phyloP scores from a whole-genome alignment of 1,140 invertebrate species.

The Conus betulinus region DNA sequence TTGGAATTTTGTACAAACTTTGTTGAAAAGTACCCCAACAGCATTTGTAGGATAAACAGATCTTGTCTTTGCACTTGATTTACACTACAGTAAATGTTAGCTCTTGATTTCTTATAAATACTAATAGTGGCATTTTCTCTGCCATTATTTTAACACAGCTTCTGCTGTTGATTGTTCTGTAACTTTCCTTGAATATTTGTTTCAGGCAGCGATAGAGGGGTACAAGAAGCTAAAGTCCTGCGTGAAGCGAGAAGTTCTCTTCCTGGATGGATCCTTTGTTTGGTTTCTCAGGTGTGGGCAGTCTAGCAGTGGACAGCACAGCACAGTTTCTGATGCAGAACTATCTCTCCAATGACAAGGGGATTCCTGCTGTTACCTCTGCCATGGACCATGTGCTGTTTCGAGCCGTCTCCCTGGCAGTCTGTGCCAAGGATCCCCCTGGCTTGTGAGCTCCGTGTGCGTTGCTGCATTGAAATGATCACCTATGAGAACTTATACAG shows the following conservation, averaged over 20 bases:
- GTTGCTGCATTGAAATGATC: slow-evolving; percentile 48
- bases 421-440: slow-evolving; percentile 35
- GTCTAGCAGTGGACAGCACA: slow-evolving; percentile 23
- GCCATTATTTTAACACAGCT: too few relatives aligned
- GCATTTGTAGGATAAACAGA: too few relatives aligned
- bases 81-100: too few relatives aligned
- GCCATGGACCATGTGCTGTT: slow-evolving; percentile 48
- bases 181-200: not conserved
- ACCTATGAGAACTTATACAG: slow-evolving; percentile 17
- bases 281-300: slow-evolving; percentile 21
- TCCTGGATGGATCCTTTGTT: slow-evolving; percentile 25
- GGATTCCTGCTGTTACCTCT: slow-evolving; percentile 19
- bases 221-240: slow-evolving; percentile 13
- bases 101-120: too few relatives aligned
- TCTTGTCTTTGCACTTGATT: too few relatives aligned
- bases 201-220: slow-evolving; percentile 23
- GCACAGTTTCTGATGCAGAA: not conserved
- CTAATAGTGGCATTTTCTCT: too few relatives aligned
- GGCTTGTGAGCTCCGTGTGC: slow-evolving; percentile 38
- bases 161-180: not conserved
- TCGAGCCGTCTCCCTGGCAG: slow-evolving; percentile 39
- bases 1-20: too few relatives aligned
- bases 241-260: slow-evolving; percentile 23
- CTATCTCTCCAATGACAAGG: slow-evolving; percentile 8
- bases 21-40: too few relatives aligned